Conservation (phyloP, 2,888 invertebrate genomes). For the Sicus ferrugineus region DNA sequence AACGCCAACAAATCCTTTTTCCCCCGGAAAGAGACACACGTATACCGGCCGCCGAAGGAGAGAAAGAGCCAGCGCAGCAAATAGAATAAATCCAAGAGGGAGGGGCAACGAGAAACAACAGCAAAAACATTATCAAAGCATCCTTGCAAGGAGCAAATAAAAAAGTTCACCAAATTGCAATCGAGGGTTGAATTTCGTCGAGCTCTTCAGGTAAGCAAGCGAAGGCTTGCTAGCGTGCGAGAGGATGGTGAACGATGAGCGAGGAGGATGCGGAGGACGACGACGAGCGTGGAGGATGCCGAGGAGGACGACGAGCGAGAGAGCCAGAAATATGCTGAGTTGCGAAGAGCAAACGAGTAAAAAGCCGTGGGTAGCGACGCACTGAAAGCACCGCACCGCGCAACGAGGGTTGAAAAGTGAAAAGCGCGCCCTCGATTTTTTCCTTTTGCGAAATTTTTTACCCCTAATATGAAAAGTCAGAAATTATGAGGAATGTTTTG, state of each 20-base stretch:
- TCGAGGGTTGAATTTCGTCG: conserved; percentile 8
- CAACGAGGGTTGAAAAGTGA: conserved; percentile 6
- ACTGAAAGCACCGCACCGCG: background rate
- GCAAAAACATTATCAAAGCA: conserved; percentile 30
- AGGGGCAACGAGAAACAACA: conserved; percentile 45
- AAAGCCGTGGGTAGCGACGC: background rate
- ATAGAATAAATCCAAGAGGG: conserved; percentile 50
- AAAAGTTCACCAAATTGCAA: conserved; percentile 38
- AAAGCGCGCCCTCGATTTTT: background rate
- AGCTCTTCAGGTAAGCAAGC: conserved; percentile 20
- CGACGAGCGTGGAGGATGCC: background rate
- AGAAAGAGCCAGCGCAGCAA: background rate
- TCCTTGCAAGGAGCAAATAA: conserved; percentile 50
- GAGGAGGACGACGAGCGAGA: background rate
- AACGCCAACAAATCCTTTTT: conserved; percentile 9
- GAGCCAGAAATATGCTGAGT: background rate
- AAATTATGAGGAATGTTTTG: conserved; percentile 32
- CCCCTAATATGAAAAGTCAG: conserved; percentile 28
- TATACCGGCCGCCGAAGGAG: background rate
- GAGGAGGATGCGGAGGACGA: background rate
- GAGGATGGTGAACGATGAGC: background rate
- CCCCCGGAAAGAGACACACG: background rate
- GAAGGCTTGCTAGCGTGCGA: background rate
- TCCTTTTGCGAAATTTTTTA: conserved; percentile 11
- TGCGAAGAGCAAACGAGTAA: background rate